Evolutionary conservation across 2,888 invertebrate species (phyloP).

Genomic region (Cheilosia pagana): DNA sequence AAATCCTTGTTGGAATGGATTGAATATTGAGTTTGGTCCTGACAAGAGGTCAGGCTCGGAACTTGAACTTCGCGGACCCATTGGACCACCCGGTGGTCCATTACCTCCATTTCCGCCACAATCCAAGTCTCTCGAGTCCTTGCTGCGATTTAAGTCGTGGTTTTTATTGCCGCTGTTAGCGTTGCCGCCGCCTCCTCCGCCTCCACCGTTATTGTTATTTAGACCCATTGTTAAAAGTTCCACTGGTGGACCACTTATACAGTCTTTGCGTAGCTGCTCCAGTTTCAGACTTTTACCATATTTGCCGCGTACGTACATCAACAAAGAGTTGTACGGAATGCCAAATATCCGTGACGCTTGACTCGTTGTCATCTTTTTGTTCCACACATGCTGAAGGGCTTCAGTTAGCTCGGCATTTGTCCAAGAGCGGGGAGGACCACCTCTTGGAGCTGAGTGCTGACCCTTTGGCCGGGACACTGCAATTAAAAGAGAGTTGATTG

Average conservation of each 20-base stretch:
- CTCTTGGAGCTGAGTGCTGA: slow-evolving; percentile 95
- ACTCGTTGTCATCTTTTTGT: slow-evolving; percentile 96
- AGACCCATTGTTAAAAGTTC: slow-evolving; percentile 88
- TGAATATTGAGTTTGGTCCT: slow-evolving; percentile 87
- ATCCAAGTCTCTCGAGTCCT: slow-evolving; percentile 78
- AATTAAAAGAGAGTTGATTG: slow-evolving; percentile 77
- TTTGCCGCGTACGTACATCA: slow-evolving; percentile 96
- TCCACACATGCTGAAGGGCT: slow-evolving; percentile 97
- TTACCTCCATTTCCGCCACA: slow-evolving; percentile 75
- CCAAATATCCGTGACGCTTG: slow-evolving; percentile 95
- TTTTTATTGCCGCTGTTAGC: slow-evolving; percentile 76
- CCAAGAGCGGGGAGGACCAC: slow-evolving; percentile 96
- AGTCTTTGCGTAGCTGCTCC: slow-evolving; percentile 94
- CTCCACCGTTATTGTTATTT: slow-evolving; percentile 78
- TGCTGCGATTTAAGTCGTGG: slow-evolving; percentile 80
- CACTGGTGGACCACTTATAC: slow-evolving; percentile 90
- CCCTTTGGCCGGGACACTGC: slow-evolving; percentile 93
- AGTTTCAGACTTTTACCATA: slow-evolving; percentile 96
- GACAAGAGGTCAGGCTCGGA: slow-evolving; percentile 88
- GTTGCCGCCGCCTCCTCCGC: slow-evolving; percentile 57
- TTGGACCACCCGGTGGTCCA: slow-evolving; percentile 74
- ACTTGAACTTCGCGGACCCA: slow-evolving; percentile 86
- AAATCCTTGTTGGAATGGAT: slow-evolving; percentile 91
- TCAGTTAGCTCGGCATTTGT: slow-evolving; percentile 95
- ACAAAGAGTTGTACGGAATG: slow-evolving; percentile 95